phyloP scores from a whole-genome alignment of 2,888 invertebrate genomes.

The Heliconius ismenius region DNA sequence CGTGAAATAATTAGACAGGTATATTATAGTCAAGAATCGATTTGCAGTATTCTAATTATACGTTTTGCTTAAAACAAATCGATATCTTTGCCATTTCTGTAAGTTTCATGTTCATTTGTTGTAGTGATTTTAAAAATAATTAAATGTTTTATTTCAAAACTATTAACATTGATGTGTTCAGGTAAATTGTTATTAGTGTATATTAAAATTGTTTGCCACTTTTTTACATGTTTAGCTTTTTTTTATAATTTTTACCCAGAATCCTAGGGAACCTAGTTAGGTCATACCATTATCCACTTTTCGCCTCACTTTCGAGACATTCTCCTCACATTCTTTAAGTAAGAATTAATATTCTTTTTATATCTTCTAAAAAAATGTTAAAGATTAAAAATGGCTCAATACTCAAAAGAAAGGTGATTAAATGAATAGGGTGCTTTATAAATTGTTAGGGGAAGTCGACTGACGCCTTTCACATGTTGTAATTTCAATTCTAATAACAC shows the following conservation, averaged over 20 bases:
- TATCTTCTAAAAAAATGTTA: not conserved
- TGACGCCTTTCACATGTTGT: constrained; percentile 59
- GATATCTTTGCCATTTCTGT: constrained; percentile 24
- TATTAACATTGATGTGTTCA: too few relatives aligned
- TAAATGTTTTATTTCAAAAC: not conserved
- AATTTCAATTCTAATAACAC: constrained; percentile 40
- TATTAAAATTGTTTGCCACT: too few relatives aligned
- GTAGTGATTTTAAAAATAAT: not conserved
- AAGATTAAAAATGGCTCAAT: constrained; percentile 7
- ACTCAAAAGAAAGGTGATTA: constrained; percentile 22
- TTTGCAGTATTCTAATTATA: constrained; percentile 28
- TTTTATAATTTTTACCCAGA: too few relatives aligned
- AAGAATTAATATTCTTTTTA: not conserved
- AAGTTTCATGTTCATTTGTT: constrained; percentile 20
- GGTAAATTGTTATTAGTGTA: too few relatives aligned
- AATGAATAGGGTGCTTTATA: constrained; percentile 37
- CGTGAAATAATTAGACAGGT: constrained; percentile 19
- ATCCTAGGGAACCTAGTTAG: not conserved
- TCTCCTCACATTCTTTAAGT: too few relatives aligned
- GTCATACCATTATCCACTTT: not conserved
- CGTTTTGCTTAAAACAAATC: constrained; percentile 32
- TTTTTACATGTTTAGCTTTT: too few relatives aligned
- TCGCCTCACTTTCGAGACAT: not conserved
- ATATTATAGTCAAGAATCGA: constrained; percentile 24
- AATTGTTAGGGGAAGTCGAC: constrained; percentile 42